phyloP scores from a whole-genome alignment of 2,797 vertebrate genomes.

The Pseudochirops corinnae region DNA sequence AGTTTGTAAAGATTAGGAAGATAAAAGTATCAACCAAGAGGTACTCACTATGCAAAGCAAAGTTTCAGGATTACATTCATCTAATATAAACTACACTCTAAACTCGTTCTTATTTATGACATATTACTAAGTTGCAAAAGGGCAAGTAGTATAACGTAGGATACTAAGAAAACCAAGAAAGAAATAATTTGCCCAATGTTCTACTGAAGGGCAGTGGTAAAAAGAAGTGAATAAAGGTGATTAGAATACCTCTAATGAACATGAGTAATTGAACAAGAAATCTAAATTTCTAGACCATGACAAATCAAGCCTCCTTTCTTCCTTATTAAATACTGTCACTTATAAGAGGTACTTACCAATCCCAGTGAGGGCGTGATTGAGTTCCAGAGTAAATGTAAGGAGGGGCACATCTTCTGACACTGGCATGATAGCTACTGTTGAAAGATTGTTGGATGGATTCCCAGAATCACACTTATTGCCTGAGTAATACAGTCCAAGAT shows the following conservation, averaged over 20 bases:
- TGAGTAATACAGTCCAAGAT: constrained; percentile 86
- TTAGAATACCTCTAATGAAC: neutral
- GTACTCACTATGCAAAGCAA: neutral
- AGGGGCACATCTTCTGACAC: constrained; percentile 95
- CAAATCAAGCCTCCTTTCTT: neutral
- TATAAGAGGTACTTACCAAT: constrained; percentile 87
- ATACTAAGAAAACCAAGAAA: neutral
- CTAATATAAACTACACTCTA: neutral
- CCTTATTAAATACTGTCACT: neutral
- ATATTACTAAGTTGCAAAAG: neutral
- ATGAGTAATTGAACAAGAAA: neutral
- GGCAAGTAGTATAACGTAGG: neutral
- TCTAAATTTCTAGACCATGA: neutral
- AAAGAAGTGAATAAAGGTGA: neutral
- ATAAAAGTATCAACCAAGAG: neutral
- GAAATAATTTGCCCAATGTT: neutral
- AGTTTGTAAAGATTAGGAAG: neutral
- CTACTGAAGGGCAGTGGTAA: neutral
- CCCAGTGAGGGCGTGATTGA: constrained; percentile 92
- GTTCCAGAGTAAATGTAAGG: constrained; percentile 93
- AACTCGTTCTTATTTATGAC: neutral
- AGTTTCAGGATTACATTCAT: neutral
- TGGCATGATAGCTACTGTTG: constrained; percentile 93
- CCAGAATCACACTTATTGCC: constrained; percentile 93
- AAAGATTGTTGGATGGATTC: constrained; percentile 92